Evolutionary conservation across 2,113 vertebrate species (phyloP).

Genomic region (Vireo altiloquus): DNA sequence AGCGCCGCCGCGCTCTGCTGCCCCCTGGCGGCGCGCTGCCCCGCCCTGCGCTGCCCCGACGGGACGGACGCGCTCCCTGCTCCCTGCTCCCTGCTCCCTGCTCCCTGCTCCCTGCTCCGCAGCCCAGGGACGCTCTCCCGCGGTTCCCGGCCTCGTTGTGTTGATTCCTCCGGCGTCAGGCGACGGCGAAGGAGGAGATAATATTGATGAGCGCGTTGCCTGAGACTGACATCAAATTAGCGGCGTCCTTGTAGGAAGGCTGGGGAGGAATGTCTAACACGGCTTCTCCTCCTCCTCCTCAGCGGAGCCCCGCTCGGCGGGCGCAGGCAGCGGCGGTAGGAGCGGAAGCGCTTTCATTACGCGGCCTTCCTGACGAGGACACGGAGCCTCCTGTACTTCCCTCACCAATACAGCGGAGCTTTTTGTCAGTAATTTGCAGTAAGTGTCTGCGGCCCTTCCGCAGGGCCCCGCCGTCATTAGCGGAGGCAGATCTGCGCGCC

Average conservation of each 20-base stretch:
- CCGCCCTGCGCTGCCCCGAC: not conserved
- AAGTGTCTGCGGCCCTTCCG: constrained; percentile 93
- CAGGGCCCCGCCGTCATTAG: constrained; percentile 96
- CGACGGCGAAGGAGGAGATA: constrained; percentile 63
- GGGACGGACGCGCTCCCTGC: not conserved
- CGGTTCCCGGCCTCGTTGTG: not conserved
- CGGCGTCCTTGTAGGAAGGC: constrained; percentile 75
- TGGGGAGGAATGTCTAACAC: constrained; percentile 76
- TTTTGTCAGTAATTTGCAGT: constrained; percentile 99
- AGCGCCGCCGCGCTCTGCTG: not conserved
- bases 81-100: not conserved
- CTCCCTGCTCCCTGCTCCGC: not conserved
- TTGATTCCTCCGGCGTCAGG: constrained; percentile 38
- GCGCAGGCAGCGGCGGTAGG: constrained; percentile 63
- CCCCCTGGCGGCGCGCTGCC: not conserved
- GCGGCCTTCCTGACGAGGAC: constrained; percentile 87
- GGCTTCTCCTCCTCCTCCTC: constrained; percentile 64
- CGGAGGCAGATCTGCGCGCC: constrained; percentile 85
- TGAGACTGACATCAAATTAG: constrained; percentile 83
- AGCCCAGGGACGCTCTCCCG: not conserved
- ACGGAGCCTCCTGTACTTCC: constrained; percentile 80
- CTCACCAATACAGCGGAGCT: constrained; percentile 94
- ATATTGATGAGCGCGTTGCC: constrained; percentile 83
- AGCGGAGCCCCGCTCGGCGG: constrained; percentile 66
- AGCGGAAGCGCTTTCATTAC: constrained; percentile 79